Conservation (phyloP, 2,113 vertebrate genomes). For the Rhinoptilus africanus region DNA sequence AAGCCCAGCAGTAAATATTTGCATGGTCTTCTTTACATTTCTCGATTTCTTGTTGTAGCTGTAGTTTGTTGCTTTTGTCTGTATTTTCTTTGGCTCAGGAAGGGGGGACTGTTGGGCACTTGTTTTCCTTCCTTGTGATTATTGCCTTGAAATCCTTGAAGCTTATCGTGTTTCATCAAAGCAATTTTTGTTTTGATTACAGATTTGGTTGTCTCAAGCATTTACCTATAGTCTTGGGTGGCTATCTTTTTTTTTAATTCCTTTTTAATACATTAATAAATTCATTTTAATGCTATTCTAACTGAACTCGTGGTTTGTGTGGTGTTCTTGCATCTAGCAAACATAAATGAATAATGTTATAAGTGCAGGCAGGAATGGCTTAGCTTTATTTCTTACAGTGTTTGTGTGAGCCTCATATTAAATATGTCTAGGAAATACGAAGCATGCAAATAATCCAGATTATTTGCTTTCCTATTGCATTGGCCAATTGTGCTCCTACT, state of each 20-base stretch:
- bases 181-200: background rate
- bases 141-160: background rate
- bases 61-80: background rate
- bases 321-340: background rate
- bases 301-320: background rate
- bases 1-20: constrained; percentile 1
- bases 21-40: background rate
- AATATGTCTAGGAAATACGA: background rate
- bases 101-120: background rate
- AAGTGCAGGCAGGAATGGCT: fast-evolving
- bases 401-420: background rate
- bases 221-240: background rate
- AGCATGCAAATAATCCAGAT: background rate
- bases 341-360: background rate
- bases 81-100: constrained; percentile 4
- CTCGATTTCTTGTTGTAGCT: background rate
- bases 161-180: background rate
- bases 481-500: background rate
- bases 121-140: background rate
- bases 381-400: background rate
- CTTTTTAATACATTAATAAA: background rate
- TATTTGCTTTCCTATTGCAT: background rate
- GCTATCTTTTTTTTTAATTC: background rate
- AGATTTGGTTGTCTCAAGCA: background rate
- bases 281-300: background rate